Conservation (phyloP, 2,888 invertebrate species). For the Colostygia pectinataria region DNA sequence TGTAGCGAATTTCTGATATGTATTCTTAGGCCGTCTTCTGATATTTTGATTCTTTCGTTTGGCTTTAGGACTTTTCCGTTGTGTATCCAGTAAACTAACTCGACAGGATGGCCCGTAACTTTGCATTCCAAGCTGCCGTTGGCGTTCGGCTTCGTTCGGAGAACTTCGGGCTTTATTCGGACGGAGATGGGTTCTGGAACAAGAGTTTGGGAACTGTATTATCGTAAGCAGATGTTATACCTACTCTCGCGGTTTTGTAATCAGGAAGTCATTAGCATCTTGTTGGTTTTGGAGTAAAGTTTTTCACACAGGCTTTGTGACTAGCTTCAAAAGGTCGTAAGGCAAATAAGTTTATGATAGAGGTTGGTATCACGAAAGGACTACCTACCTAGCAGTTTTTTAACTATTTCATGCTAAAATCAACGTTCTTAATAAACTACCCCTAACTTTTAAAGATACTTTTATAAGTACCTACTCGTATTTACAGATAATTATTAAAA, state of each 20-base stretch:
- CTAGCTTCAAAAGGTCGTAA: no score
- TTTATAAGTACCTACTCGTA: no score
- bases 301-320: no score
- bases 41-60: constrained; percentile 82
- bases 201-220: constrained; percentile 23
- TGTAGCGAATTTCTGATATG: constrained; percentile 87
- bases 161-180: constrained; percentile 89
- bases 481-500: no score
- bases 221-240: constrained; percentile 20
- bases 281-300: not conserved
- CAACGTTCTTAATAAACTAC: no score
- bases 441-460: no score
- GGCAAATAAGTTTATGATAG: no score
- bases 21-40: constrained; percentile 74
- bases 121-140: constrained; percentile 94
- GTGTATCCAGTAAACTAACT: constrained; percentile 90
- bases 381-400: no score
- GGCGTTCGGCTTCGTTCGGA: constrained; percentile 92
- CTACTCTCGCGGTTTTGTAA: constrained; percentile 16
- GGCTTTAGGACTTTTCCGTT: constrained; percentile 86
- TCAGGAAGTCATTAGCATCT: constrained; percentile 14
- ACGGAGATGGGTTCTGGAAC: constrained; percentile 89
- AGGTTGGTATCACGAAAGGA: no score
- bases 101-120: constrained; percentile 92
- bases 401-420: no score